Evolutionary conservation across 1,140 invertebrate species (phyloP).

Genomic region (Glomeris maerens): DNA sequence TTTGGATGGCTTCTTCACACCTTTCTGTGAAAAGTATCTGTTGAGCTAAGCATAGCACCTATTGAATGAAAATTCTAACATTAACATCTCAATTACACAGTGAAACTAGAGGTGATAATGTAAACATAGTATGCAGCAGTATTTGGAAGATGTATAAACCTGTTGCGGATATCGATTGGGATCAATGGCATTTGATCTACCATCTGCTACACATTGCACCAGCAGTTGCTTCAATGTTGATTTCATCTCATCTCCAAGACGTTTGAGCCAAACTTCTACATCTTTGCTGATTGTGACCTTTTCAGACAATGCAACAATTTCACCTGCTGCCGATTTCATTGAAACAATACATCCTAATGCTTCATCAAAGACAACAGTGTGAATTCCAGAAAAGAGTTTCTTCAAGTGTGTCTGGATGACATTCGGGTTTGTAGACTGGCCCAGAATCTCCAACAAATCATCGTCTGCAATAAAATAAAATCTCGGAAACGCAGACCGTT

Average conservation of each 20-base stretch:
- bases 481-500: slow-evolving; percentile 79
- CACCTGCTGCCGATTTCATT: slow-evolving; percentile 67
- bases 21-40: slow-evolving; percentile 57
- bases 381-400: slow-evolving; percentile 86
- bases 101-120: too few species aligned
- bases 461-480: slow-evolving; percentile 96
- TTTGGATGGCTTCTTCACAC: slow-evolving; percentile 61
- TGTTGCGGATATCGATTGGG: slow-evolving; percentile 65
- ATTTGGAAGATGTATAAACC: slow-evolving; percentile 20
- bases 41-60: slow-evolving; percentile 57
- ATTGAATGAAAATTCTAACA: not conserved
- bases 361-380: slow-evolving; percentile 52
- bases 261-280: slow-evolving; percentile 75
- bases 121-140: too few species aligned
- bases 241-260: slow-evolving; percentile 66
- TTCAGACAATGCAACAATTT: slow-evolving; percentile 59
- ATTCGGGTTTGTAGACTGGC: slow-evolving; percentile 68
- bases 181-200: slow-evolving; percentile 42
- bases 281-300: slow-evolving; percentile 59
- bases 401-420: slow-evolving; percentile 85
- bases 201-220: slow-evolving; percentile 50
- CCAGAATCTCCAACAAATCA: slow-evolving; percentile 82
- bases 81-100: not conserved
- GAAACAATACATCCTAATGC: slow-evolving; percentile 48
- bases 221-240: slow-evolving; percentile 50